Base-by-base conservation (phyloP, 2,113 vertebrate species). In the Euleptes europaea region DNA sequence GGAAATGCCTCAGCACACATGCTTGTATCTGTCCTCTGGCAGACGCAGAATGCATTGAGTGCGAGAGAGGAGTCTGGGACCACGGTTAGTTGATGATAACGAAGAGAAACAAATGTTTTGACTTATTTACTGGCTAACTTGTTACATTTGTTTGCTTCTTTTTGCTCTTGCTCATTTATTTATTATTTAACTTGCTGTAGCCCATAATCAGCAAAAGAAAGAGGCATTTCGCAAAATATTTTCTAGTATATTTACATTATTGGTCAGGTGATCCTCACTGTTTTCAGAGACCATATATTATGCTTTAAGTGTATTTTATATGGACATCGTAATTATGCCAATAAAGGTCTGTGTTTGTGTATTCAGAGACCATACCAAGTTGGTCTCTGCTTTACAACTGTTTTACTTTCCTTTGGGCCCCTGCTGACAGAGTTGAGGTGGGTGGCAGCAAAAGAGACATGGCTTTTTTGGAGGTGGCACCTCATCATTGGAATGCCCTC, bases 31-130 rank as follows among this genome's bases (percentile, higher is more conserved):
- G 99, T 91, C 98, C 99, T 0, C 97, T 99, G 0, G 93, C 97
- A 1, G 97, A 99, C 2, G 98, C 98, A 0, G 99, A 99, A 73
- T 99, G 99, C 76, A 95, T 98, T 0, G 99, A 99, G 84, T 99
- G 99, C 60, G 98, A 99, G 69, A 97, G 98, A 40, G 92, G 96
- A 0, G 98, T 99, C n/a, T 99, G 98, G 98, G 98, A 99, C 86
- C 99, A 99, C 0, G 99, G 99, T 99, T 94, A 93, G 96, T 93
- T 82, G 40, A 21, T 70, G 9, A 19, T 1, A 9, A 23, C 76
- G 49, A 57, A 66, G 35, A 7, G 44, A 83, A 51, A 0, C 0
- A 15, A 12, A 12, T 11, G 47, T 78, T 54, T 87, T 44, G 57
- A 23, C 10, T 75, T 47, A 19, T 28, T 57, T 57, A 57, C 54